Percentiles rank a stretch among this genome's conserved stretches.
phyloP scores from a whole-genome alignment of 2,113 vertebrate species.

The Nothoprocta pentlandii region DNA sequence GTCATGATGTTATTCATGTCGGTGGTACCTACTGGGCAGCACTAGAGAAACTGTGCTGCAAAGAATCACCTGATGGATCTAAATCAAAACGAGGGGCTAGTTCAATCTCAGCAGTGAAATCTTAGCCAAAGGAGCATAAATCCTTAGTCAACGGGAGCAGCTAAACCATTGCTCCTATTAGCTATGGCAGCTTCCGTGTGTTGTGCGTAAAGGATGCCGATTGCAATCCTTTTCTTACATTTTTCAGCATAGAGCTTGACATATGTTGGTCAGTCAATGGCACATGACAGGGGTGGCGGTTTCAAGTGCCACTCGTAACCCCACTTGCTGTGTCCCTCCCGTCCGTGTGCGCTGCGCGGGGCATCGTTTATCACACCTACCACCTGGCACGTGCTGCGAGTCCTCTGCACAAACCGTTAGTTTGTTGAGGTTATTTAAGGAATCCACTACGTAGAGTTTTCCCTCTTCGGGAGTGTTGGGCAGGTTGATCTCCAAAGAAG shows the following conservation, averaged over 20 bases:
- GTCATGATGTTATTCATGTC: background rate
- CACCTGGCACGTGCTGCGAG: constrained; percentile 56
- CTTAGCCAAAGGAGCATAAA: background rate
- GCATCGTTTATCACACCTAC: constrained; percentile 40
- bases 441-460: constrained; percentile 83
- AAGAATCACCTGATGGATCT: background rate
- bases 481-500: constrained; percentile 62
- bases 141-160: background rate
- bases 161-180: background rate
- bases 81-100: background rate
- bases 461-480: constrained; percentile 60
- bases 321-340: background rate
- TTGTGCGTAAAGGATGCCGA: background rate
- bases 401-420: constrained; percentile 71
- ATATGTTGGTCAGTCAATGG: background rate
- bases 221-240: background rate
- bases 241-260: background rate
- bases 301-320: background rate
- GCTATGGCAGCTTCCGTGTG: background rate
- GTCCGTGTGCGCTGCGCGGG: background rate
- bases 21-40: background rate
- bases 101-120: background rate
- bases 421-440: constrained; percentile 84
- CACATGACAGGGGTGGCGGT: background rate
- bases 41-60: background rate